Evolutionary conservation across 2,113 vertebrate genomes (phyloP).

Genomic region (Tautogolabrus adspersus): DNA sequence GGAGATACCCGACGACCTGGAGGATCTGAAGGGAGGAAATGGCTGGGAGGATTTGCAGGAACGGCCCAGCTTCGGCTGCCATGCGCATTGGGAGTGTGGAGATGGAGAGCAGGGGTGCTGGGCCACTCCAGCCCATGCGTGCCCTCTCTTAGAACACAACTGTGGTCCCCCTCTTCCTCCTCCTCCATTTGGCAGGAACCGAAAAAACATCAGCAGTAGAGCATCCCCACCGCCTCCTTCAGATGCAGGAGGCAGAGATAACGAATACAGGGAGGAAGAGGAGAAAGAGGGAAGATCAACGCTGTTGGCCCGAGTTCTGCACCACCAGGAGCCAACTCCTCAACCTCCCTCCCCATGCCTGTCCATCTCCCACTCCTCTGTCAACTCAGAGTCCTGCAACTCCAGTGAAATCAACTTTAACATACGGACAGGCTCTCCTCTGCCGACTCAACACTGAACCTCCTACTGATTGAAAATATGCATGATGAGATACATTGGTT

Average conservation of each 20-base stretch:
- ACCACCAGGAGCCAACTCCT: slow-evolving; percentile 81
- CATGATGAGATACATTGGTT: slow-evolving; percentile 50
- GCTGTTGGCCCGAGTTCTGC: slow-evolving; percentile 80
- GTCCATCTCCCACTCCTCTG: slow-evolving; percentile 74
- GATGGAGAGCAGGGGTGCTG: slow-evolving; percentile 57
- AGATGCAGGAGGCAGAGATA: slow-evolving; percentile 23
- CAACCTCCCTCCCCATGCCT: slow-evolving; percentile 58
- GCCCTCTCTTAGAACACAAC: slow-evolving; percentile 51
- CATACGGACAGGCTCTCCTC: slow-evolving; percentile 61
- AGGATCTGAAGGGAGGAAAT: slow-evolving; percentile 60
- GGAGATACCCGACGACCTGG: slow-evolving; percentile 53
- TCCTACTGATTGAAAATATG: slow-evolving; percentile 33
- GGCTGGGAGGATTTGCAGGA: slow-evolving; percentile 70
- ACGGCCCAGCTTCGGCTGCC: slow-evolving; percentile 50
- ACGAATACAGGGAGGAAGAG: slow-evolving; percentile 77
- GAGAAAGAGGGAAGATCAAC: slow-evolving; percentile 69
- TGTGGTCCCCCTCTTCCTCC: slow-evolving; percentile 38
- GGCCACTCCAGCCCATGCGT: slow-evolving; percentile 46
- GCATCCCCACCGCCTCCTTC: slow-evolving; percentile 21
- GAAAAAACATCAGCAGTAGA: slow-evolving; percentile 52
- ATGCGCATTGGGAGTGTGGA: slow-evolving; percentile 54
- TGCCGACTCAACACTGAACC: slow-evolving; percentile 77
- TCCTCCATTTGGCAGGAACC: slow-evolving; percentile 36
- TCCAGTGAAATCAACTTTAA: slow-evolving; percentile 78
- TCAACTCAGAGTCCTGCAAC: slow-evolving; percentile 83